Percentiles rank a stretch among this genome's conserved stretches.
Evolutionary conservation across 2,113 vertebrate species (phyloP).

Genomic region (Myodes glareolus): DNA sequence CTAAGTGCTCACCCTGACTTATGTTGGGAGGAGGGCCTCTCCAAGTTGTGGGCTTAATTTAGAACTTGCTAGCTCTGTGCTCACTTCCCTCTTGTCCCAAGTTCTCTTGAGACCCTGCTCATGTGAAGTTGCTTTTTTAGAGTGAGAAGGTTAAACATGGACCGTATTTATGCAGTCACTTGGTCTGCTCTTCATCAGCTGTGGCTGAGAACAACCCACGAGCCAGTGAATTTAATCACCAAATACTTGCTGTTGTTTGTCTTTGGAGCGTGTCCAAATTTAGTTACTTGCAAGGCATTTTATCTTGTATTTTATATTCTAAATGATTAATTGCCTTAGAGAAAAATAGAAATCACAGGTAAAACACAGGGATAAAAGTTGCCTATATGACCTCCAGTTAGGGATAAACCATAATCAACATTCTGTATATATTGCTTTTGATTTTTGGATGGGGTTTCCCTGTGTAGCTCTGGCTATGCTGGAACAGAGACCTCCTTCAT

Average conservation of each 20-base stretch:
- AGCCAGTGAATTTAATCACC: background rate
- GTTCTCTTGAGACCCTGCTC: background rate
- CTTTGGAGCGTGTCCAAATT: background rate
- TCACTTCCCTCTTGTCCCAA: no score
- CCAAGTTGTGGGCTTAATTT: constrained; percentile 24
- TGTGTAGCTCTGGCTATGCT: background rate
- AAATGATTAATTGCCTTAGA: constrained; percentile 22
- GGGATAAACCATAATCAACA: background rate
- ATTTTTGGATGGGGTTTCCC: background rate
- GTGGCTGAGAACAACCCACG: background rate
- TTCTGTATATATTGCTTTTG: background rate
- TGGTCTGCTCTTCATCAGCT: background rate
- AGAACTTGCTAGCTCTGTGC: background rate
- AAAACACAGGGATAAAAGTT: constrained; percentile 36
- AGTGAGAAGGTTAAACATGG: constrained; percentile 9
- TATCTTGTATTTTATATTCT: background rate
- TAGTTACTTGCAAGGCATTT: background rate
- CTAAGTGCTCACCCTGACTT: background rate
- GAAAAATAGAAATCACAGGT: constrained; percentile 19
- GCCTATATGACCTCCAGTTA: background rate
- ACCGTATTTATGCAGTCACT: background rate
- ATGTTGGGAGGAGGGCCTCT: background rate
- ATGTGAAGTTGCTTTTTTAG: background rate
- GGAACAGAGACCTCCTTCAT: background rate
- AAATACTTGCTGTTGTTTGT: constrained; percentile 33